phyloP scores from a whole-genome alignment of 1,140 invertebrate genomes.

The Brachionus rotundiformis region DNA sequence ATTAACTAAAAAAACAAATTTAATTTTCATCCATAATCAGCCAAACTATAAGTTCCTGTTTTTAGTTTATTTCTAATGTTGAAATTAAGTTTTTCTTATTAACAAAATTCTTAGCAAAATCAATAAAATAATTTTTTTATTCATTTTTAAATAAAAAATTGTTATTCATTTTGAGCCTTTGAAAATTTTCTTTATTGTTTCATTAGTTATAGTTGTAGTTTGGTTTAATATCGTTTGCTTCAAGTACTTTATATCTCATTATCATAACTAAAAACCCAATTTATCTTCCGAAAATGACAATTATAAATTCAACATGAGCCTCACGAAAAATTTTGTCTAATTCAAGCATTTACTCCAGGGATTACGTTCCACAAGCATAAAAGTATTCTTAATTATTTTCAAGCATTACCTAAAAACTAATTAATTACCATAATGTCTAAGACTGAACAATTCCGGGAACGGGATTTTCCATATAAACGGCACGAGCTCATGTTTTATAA shows the following conservation, averaged over 20 bases:
- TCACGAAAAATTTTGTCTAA: background rate
- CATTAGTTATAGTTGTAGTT: constrained; percentile 40
- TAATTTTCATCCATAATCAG: background rate
- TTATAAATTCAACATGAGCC: background rate
- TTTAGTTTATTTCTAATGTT: background rate
- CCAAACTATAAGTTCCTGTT: background rate
- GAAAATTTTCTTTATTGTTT: constrained; percentile 35
- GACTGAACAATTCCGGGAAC: background rate
- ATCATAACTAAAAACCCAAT: constrained; percentile 2
- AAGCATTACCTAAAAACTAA: background rate
- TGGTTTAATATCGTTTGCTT: background rate
- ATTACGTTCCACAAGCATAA: background rate
- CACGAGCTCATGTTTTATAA: background rate
- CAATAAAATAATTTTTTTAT: constrained; percentile 38
- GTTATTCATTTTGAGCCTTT: background rate
- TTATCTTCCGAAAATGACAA: constrained; percentile 2
- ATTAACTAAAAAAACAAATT: background rate
- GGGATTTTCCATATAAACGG: background rate
- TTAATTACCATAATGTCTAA: background rate
- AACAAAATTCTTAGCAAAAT: constrained; percentile 7
- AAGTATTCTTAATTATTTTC: background rate
- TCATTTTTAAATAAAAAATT: constrained; percentile 30
- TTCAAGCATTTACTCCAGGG: background rate
- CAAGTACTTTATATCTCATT: constrained; percentile 10
- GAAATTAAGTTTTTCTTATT: background rate